These are phyloP conservation scores for Medauroidea extradentata DNA, from an alignment of 1,140 invertebrate genomes.

Conservation along the genomic window DNA sequence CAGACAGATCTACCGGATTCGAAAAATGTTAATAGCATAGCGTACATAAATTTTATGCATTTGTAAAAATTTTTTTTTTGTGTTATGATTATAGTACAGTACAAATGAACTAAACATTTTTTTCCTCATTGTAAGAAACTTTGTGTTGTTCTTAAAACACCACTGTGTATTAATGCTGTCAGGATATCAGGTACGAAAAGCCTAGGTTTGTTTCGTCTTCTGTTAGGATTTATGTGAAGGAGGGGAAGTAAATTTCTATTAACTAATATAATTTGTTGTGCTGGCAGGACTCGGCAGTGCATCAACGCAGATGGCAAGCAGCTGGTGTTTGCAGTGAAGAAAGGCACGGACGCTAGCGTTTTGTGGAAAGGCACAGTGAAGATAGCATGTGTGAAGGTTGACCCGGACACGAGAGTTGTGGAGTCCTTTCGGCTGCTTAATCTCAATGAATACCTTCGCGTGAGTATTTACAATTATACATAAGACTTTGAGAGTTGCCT, in stretches of 20 bases:
- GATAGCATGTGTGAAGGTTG: conserved; percentile 60
- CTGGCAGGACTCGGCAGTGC: conserved; percentile 54
- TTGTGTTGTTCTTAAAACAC: background rate
- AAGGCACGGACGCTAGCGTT: conserved; percentile 56
- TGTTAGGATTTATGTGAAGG: background rate
- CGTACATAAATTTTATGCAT: no score
- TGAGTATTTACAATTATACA: no score
- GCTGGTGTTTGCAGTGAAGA: conserved; percentile 60
- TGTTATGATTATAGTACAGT: no score
- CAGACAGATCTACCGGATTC: no score
- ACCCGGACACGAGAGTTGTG: conserved; percentile 46
- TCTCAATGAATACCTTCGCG: conserved; percentile 55
- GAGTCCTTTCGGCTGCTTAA: conserved; percentile 54
- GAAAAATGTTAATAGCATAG: no score
- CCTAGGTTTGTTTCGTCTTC: background rate
- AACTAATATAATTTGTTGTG: no score
- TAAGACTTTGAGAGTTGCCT: no score
- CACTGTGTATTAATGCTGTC: background rate
- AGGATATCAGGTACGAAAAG: background rate
- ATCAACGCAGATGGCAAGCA: conserved; percentile 56
- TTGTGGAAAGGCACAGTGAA: conserved; percentile 65
- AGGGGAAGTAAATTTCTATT: conserved; percentile 7
- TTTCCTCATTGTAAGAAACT: no score
- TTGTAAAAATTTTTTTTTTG: no score
- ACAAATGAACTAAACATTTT: no score